Conservation (phyloP, 2,113 vertebrate species). For the Paraplagusia blochii region DNA sequence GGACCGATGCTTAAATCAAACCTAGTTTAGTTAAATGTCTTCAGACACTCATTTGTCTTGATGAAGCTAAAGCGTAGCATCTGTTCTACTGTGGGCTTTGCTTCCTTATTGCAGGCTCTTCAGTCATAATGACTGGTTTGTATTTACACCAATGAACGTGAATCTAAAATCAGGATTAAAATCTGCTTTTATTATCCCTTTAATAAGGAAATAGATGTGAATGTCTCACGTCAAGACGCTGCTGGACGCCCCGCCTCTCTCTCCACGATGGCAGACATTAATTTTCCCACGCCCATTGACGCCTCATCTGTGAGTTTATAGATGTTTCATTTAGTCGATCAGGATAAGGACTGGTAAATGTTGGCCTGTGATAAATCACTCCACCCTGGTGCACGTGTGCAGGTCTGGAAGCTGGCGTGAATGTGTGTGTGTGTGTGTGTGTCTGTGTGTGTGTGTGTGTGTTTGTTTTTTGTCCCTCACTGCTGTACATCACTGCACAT, state of each 20-base stretch:
- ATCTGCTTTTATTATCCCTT: not conserved
- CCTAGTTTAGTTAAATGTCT: too few relatives aligned
- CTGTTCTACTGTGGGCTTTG: too few relatives aligned
- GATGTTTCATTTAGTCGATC: conserved; percentile 4
- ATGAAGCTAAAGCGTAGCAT: too few relatives aligned
- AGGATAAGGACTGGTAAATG: not conserved
- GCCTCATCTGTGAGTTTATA: not conserved
- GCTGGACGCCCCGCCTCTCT: not conserved
- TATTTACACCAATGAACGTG: not conserved
- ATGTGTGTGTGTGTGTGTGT: conserved; percentile 3
- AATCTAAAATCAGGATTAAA: not conserved
- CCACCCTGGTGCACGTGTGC: not conserved
- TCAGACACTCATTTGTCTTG: too few relatives aligned
- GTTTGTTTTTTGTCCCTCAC: not conserved
- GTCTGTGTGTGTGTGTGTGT: conserved; percentile 6
- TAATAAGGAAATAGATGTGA: not conserved
- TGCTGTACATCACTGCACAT: conserved; percentile 29
- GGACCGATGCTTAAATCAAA: too few relatives aligned
- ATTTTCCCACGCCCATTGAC: not conserved
- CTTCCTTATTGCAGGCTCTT: too few relatives aligned
- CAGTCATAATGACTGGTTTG: too few relatives aligned
- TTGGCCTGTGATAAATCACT: conserved; percentile 36
- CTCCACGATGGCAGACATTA: too few relatives aligned
- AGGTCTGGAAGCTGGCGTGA: not conserved
- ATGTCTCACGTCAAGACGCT: not conserved